Conservation (phyloP, 2,888 invertebrate species). For the Plebejus anna region DNA sequence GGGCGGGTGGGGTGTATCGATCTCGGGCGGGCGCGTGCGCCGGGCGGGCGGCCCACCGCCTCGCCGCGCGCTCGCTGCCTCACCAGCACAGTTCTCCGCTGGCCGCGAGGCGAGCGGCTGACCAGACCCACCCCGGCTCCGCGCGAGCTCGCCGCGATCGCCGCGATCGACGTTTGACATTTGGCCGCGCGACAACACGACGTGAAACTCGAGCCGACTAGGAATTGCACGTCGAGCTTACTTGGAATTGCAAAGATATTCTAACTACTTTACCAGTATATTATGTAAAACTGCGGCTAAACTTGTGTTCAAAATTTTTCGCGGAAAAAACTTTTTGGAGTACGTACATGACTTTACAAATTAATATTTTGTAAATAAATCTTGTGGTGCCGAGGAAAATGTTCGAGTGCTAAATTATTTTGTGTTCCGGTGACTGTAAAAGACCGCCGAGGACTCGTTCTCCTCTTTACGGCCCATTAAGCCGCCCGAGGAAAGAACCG, state of each 20-base stretch:
- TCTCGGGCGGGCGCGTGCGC: conserved; percentile 73
- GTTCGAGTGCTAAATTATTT: conserved; percentile 47
- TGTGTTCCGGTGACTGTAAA: conserved; percentile 70
- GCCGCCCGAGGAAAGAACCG: conserved; percentile 57
- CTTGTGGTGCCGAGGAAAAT: conserved; percentile 51
- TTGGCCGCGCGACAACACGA: conserved; percentile 65
- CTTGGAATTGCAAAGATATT: conserved; percentile 32
- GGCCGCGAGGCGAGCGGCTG: conserved; percentile 69
- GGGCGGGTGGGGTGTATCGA: conserved; percentile 76
- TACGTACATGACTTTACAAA: conserved; percentile 23
- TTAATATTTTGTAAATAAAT: conserved; percentile 26
- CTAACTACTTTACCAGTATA: background rate
- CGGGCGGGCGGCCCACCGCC: conserved; percentile 54
- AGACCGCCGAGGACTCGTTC: conserved; percentile 58
- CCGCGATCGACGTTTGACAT: conserved; percentile 55
- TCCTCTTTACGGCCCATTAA: conserved; percentile 74
- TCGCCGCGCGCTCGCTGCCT: conserved; percentile 41
- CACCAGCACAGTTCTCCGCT: conserved; percentile 72
- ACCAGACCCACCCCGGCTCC: conserved; percentile 44
- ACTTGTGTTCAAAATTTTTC: conserved; percentile 30
- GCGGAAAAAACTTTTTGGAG: conserved; percentile 25
- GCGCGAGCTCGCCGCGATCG: conserved; percentile 34
- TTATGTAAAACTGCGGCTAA: conserved; percentile 2
- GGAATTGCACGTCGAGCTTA: conserved; percentile 55
- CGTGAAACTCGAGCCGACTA: conserved; percentile 61